These are phyloP conservation scores for Eupithecia vulgata DNA, from an alignment of 2,888 invertebrate species.

Conservation along the genomic window DNA sequence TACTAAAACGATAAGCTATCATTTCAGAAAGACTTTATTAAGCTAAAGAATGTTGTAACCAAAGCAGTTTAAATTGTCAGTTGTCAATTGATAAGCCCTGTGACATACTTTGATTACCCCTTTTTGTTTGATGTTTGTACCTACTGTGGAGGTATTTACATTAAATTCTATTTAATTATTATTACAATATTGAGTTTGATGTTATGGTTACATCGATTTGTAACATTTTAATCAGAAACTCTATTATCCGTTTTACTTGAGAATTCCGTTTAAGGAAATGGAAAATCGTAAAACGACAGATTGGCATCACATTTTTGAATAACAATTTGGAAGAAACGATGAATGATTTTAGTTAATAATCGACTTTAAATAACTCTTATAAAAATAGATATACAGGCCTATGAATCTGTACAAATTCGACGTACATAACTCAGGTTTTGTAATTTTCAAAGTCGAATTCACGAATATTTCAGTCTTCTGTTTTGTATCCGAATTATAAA, in stretches of 20 bases:
- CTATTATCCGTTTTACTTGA: conserved; percentile 5
- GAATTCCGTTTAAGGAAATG: neutral
- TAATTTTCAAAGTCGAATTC: no score
- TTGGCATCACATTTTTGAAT: neutral
- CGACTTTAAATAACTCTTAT: no score
- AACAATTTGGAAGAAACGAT: no score
- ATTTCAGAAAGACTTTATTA: no score
- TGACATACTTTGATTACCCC: neutral
- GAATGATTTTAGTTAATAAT: no score
- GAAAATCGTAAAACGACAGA: neutral
- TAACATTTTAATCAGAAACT: conserved; percentile 10
- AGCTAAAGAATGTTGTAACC: no score
- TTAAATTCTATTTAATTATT: conserved; percentile 46
- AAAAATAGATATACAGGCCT: no score
- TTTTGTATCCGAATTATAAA: no score
- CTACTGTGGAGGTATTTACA: conserved; percentile 43
- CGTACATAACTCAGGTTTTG: no score
- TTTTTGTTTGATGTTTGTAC: neutral
- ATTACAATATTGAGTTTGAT: conserved; percentile 24
- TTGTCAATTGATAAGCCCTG: neutral
- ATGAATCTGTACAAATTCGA: no score
- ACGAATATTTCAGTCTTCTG: no score
- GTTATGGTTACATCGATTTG: conserved; percentile 9
- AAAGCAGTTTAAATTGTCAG: neutral
- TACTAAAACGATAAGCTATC: no score